phyloP scores from a whole-genome alignment of 2,888 invertebrate genomes.

The Agriotes lineatus region DNA sequence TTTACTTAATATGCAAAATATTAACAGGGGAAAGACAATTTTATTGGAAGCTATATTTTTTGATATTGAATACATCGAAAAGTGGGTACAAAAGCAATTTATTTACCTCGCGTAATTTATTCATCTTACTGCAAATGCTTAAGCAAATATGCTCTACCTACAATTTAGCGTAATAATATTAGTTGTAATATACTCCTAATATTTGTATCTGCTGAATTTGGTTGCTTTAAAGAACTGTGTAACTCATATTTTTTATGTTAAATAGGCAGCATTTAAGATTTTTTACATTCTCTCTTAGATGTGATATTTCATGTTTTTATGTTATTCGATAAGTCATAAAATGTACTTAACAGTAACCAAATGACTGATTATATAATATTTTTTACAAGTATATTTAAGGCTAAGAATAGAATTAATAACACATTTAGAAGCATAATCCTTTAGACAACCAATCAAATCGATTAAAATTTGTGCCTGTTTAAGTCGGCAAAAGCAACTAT shows the following conservation, averaged over 20 bases:
- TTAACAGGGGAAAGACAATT: too few species aligned
- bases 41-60: too few species aligned
- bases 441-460: conserved; percentile 40
- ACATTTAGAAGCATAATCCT: conserved; percentile 28
- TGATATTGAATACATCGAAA: too few species aligned
- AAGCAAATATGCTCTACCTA: neutral
- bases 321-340: conserved; percentile 38
- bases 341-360: conserved; percentile 45
- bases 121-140: neutral
- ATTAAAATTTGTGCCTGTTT: conserved; percentile 40
- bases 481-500: conserved; percentile 16
- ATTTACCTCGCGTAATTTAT: too few species aligned
- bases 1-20: too few species aligned
- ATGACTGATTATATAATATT: conserved; percentile 45
- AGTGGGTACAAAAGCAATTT: too few species aligned
- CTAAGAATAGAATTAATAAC: conserved; percentile 37
- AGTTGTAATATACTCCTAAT: neutral
- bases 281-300: conserved; percentile 42
- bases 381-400: conserved; percentile 41
- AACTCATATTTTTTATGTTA: conserved; percentile 12
- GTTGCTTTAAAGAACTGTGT: neutral
- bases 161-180: too few species aligned
- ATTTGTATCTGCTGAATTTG: neutral
- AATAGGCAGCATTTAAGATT: conserved; percentile 32
- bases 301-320: conserved; percentile 38